These are phyloP conservation scores for Gymnocephalus cernua DNA, from an alignment of 2,113 vertebrate genomes.

Conservation along the genomic window DNA sequence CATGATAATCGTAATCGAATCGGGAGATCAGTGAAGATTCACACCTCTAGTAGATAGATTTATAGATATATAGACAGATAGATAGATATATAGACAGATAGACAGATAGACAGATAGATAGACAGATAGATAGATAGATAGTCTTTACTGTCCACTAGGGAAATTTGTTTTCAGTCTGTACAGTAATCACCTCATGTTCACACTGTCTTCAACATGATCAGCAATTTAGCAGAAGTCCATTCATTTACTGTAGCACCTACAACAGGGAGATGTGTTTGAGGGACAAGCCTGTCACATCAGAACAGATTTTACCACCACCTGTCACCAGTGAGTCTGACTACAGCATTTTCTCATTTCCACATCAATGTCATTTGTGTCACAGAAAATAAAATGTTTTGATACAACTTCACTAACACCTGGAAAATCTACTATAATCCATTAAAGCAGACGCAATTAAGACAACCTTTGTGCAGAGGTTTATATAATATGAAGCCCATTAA, in stretches of 20 bases:
- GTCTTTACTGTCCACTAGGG: no score
- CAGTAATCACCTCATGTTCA: not conserved
- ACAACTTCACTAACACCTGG: not conserved
- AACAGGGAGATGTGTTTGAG: not conserved
- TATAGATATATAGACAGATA: no score
- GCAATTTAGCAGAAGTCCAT: not conserved
- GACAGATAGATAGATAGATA: no score
- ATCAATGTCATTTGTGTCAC: not conserved
- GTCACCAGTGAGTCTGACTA: not conserved
- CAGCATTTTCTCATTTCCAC: not conserved
- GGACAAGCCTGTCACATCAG: not conserved
- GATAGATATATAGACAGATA: no score
- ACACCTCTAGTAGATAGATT: no score
- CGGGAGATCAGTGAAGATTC: no score
- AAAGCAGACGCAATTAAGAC: not conserved
- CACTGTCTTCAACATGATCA: not conserved
- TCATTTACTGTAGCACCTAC: not conserved
- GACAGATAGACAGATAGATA: no score
- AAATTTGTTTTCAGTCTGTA: no score
- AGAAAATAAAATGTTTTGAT: not conserved
- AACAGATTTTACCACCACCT: not conserved
- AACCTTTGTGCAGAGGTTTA: not conserved
- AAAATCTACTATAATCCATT: not conserved
- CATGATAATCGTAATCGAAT: no score
- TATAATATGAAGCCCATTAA: not conserved